phyloP scores from a whole-genome alignment of 2,888 invertebrate species.

The Cephalotes varians region DNA sequence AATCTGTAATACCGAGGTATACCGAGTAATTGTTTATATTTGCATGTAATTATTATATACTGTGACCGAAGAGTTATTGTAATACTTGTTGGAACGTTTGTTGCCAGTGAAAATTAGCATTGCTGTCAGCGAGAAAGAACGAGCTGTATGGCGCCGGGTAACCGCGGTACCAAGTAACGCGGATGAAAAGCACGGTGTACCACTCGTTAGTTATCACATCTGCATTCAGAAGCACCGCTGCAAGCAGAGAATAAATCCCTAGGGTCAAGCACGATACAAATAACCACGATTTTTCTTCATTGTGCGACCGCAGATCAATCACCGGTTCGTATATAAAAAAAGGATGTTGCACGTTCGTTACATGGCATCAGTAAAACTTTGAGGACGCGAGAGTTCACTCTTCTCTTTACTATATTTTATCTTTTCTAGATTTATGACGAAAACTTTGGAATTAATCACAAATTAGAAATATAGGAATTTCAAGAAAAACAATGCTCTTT shows the following conservation, averaged over 20 bases:
- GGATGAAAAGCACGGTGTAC: slow-evolving; percentile 55
- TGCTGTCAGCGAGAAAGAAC: slow-evolving; percentile 67
- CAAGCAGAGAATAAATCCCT: slow-evolving; percentile 31
- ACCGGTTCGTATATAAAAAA: neutral
- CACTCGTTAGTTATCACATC: slow-evolving; percentile 61
- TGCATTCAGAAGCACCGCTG: slow-evolving; percentile 47
- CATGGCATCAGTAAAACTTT: neutral
- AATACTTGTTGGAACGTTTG: slow-evolving; percentile 73
- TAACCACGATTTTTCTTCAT: neutral
- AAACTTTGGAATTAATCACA: neutral
- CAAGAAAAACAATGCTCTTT: neutral
- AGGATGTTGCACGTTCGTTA: neutral
- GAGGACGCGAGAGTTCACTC: neutral
- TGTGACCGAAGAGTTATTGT: slow-evolving; percentile 68
- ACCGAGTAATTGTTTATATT: slow-evolving; percentile 81
- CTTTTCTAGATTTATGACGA: slow-evolving; percentile 24
- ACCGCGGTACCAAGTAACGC: slow-evolving; percentile 64
- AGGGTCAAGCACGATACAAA: slow-evolving; percentile 15
- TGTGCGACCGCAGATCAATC: neutral
- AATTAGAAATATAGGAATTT: slow-evolving; percentile 1
- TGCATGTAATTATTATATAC: slow-evolving; percentile 78
- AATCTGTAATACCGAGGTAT: slow-evolving; percentile 8
- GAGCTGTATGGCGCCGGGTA: slow-evolving; percentile 56
- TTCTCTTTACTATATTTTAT: neutral
- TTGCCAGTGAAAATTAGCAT: slow-evolving; percentile 71